These are phyloP conservation scores for Phataginus tetradactyla DNA, from an alignment of 2,797 vertebrate genomes.

Conservation along the genomic window DNA sequence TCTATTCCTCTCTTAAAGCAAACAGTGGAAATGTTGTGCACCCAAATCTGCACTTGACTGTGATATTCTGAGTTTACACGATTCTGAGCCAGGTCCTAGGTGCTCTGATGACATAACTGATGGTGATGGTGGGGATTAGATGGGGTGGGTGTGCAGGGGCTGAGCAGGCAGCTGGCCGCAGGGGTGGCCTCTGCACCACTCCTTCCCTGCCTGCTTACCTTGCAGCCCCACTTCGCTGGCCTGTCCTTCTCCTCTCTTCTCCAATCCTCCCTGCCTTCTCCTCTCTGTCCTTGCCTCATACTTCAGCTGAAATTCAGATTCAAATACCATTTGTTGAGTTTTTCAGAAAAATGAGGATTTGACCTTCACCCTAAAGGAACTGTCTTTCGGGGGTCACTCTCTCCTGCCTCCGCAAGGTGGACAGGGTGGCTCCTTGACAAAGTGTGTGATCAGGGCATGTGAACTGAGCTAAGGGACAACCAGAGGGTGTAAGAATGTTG, in stretches of 20 bases:
- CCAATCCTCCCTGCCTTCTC: neutral
- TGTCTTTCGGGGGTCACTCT: neutral
- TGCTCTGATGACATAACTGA: neutral
- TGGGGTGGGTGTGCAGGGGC: neutral
- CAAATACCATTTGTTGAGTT: neutral
- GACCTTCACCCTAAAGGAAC: constrained; percentile 51
- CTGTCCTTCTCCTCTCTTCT: neutral
- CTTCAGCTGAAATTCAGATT: neutral
- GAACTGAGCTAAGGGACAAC: neutral
- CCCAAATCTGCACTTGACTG: neutral
- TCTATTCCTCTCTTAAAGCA: neutral
- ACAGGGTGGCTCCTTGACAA: neutral
- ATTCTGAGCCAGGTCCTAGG: neutral
- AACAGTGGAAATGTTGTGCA: neutral
- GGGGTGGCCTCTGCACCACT: rapidly evolving
- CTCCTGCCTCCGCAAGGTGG: neutral
- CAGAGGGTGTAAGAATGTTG: neutral
- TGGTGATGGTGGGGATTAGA: too few species aligned
- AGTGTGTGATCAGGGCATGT: neutral
- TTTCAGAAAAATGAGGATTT: constrained; percentile 2
- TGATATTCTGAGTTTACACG: neutral
- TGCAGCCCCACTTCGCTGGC: neutral
- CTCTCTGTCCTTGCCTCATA: neutral
- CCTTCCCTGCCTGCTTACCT: neutral
- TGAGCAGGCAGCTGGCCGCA: too few species aligned